These are phyloP conservation scores for Ennomos fuscantarius DNA, from an alignment of 2,888 invertebrate species.

Conservation along the genomic window DNA sequence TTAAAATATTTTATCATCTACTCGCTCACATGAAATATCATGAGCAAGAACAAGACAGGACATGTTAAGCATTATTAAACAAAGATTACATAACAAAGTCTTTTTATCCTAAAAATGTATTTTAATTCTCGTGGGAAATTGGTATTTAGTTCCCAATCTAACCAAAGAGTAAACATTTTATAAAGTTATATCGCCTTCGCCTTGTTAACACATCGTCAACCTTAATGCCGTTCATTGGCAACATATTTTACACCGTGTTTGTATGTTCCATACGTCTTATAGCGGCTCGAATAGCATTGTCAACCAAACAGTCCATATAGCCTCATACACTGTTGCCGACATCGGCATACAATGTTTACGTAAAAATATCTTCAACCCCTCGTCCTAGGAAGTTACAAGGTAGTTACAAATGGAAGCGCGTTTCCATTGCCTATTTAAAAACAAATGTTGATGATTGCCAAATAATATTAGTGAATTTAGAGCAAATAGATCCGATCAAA, in stretches of 20 bases:
- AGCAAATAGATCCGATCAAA: no score
- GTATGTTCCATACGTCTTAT: conserved; percentile 36
- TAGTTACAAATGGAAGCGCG: neutral
- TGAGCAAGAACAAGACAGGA: no score
- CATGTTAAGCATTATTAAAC: no score
- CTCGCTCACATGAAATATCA: no score
- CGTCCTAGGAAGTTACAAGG: neutral
- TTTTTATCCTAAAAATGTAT: no score
- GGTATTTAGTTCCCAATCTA: neutral
- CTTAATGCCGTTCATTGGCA: conserved; percentile 60
- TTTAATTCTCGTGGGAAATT: conserved; percentile 12
- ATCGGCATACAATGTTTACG: conserved; percentile 18
- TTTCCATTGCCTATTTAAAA: neutral
- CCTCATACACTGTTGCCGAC: conserved; percentile 8
- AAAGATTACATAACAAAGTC: no score
- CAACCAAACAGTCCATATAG: conserved; percentile 8
- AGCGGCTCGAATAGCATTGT: conserved; percentile 20
- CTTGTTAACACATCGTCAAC: conserved; percentile 29
- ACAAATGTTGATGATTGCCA: no score
- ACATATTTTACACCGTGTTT: conserved; percentile 72
- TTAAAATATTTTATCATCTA: no score
- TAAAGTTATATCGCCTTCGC: conserved; percentile 33
- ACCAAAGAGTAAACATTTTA: no score
- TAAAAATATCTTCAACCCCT: conserved; percentile 16
- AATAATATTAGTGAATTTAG: no score